Evolutionary conservation across 2,797 vertebrate species (phyloP), one percentile per base, ranked within the genome.

Genomic region (Atherinosoma microstoma): DNA sequence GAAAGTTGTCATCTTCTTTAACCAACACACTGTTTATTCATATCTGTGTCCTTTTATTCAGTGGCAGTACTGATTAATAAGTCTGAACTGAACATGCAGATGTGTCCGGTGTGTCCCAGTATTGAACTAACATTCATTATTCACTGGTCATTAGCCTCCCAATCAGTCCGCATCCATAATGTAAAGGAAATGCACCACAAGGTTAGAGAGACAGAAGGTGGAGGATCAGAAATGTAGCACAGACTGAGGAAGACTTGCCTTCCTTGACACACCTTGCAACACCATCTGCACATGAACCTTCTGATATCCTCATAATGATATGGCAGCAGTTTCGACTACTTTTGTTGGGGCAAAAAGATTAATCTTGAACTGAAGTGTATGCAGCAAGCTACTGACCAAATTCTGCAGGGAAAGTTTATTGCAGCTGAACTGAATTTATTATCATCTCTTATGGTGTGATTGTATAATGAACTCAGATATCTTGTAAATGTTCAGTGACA

Each of bases 91-190:
- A 2, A 76, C 47, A 68, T 63, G 65, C 10, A 45, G 32, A 4
- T 56, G 58, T 72, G 76, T 73, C 61, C 66, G 32, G 2, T 56
- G 58, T 71, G 76, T 74, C 61, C 68, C 57, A 40, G 70, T 78
- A 72, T 85, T 88, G 57, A 66, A 67, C 76, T 78, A 79, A 69
- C 79, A 89, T 91, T 68, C 58, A 83, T 82, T 84, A 87, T 90
- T 89, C 75, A 89, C 67, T 56, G 71, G 67, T 84, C 78, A 75
- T 91, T 83, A 78, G 69, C 53, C 61, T 71, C 61, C 47, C 58
- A 75, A 79, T 90, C 74, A 79, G 68, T 78, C 77, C 58, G 42
- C 79, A 81, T 84, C 63, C 62, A 83, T 89, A 76, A 84, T 81
- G 68, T 65, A 83, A 58, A 63, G 22, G 54, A 58, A 22, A 35